These are phyloP conservation scores for Oophaga sylvatica DNA, from an alignment of 2,797 vertebrate genomes.

Conservation along the genomic window DNA sequence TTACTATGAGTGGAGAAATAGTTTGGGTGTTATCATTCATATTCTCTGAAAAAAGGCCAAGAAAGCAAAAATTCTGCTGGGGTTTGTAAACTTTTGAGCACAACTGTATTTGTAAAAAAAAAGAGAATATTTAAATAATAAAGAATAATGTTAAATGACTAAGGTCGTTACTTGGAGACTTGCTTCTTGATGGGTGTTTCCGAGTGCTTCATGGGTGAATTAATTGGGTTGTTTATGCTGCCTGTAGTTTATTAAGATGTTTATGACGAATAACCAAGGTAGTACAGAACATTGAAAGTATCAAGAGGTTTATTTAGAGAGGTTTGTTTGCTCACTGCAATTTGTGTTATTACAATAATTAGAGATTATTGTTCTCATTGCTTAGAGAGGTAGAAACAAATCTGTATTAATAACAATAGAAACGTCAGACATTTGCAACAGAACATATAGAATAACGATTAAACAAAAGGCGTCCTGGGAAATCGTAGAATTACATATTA, in stretches of 20 bases:
- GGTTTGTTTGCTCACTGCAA: background rate
- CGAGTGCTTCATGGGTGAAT: background rate
- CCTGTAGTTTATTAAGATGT: background rate
- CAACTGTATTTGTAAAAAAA: too few relatives aligned
- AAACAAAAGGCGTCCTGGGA: background rate
- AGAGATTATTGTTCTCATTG: background rate
- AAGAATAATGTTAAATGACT: too few relatives aligned
- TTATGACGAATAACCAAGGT: background rate
- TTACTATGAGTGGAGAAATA: too few relatives aligned
- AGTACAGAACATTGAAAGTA: background rate
- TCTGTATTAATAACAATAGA: background rate
- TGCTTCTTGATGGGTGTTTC: background rate
- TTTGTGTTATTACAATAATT: background rate
- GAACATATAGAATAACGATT: background rate
- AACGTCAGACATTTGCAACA: background rate
- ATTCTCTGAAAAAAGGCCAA: too few relatives aligned
- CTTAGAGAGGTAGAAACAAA: background rate
- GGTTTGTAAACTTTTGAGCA: too few relatives aligned
- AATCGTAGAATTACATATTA: background rate
- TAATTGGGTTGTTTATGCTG: conserved; percentile 17
- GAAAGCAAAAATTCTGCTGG: too few relatives aligned
- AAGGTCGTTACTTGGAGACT: too few relatives aligned
- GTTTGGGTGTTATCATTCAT: too few relatives aligned
- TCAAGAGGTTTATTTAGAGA: conserved; percentile 19
- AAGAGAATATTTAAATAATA: too few relatives aligned